Percentiles rank a stretch among this genome's conserved stretches.
phyloP scores from a whole-genome alignment of 2,888 invertebrate genomes.

The Lasioglossum zephyrum region DNA sequence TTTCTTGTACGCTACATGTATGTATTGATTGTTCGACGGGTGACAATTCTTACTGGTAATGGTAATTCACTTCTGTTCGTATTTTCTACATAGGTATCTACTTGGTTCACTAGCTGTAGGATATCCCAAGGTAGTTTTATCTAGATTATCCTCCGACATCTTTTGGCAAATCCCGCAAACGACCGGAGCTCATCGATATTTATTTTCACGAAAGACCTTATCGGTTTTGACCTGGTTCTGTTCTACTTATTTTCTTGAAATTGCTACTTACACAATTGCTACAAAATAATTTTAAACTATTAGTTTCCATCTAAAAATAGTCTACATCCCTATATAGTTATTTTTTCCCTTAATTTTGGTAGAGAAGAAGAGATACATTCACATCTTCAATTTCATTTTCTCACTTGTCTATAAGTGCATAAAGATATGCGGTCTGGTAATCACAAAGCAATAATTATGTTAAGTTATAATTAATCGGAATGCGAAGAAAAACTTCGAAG shows the following conservation, averaged over 20 bases:
- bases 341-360: no score
- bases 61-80: neutral
- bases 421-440: neutral
- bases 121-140: constrained; percentile 34
- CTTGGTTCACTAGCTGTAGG: neutral
- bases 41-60: neutral
- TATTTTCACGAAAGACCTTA: constrained; percentile 47
- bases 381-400: no score
- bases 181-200: constrained; percentile 50
- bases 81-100: neutral
- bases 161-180: constrained; percentile 53
- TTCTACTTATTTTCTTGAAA: neutral
- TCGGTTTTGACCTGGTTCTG: constrained; percentile 50
- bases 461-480: neutral
- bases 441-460: neutral
- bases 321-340: no score
- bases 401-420: no score
- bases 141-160: constrained; percentile 55
- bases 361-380: no score
- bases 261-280: neutral
- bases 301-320: no score
- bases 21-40: neutral
- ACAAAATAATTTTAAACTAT: neutral
- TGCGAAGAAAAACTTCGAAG: neutral
- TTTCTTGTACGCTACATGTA: neutral